Conservation (phyloP, 1,140 invertebrate species). For the Popillia japonica region DNA sequence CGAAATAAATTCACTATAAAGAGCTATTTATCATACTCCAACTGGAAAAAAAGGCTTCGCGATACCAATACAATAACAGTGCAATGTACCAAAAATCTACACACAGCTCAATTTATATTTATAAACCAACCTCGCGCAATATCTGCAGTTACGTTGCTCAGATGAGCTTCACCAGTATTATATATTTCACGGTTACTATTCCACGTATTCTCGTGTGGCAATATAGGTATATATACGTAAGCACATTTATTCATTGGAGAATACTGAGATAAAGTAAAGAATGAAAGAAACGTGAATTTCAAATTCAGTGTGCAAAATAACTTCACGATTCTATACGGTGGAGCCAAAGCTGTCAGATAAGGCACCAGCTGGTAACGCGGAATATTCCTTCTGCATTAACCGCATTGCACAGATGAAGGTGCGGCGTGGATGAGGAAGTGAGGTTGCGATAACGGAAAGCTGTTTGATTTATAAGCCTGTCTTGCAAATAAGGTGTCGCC, state of each 20-base stretch:
- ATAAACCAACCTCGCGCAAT: no score
- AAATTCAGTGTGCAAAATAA: neutral
- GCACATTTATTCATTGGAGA: neutral
- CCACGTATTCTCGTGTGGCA: no score
- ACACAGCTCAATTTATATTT: no score
- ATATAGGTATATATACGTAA: neutral
- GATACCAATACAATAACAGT: no score
- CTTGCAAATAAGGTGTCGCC: slow-evolving; percentile 20
- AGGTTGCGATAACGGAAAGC: slow-evolving; percentile 7
- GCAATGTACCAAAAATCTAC: no score
- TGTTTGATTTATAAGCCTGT: slow-evolving; percentile 18
- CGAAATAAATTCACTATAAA: no score
- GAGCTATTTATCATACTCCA: no score
- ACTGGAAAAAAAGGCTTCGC: no score
- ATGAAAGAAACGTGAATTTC: neutral
- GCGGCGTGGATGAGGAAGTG: slow-evolving; percentile 1
- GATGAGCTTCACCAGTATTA: no score
- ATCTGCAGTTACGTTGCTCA: no score
- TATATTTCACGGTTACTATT: no score
- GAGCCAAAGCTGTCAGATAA: neutral
- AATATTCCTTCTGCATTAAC: slow-evolving; percentile 12
- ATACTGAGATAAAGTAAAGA: neutral
- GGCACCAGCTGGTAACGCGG: neutral
- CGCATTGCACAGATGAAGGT: neutral
- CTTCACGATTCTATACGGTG: neutral